Evolutionary conservation across 2,797 vertebrate species (phyloP).

Genomic region (Oophaga sylvatica): DNA sequence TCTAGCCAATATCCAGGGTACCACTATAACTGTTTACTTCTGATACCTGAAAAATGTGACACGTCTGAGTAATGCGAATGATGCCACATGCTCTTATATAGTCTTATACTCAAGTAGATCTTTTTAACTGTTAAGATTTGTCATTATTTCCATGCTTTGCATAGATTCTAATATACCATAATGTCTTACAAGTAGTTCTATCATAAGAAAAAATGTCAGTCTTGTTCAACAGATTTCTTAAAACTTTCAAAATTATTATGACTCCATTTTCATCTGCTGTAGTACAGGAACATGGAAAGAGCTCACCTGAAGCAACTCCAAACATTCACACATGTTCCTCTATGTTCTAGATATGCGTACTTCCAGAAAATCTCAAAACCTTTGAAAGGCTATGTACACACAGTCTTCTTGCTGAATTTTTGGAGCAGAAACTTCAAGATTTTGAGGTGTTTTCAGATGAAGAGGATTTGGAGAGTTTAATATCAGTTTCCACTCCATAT

Average conservation of each 20-base stretch:
- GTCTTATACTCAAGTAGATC: not conserved
- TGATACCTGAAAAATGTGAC: slow-evolving; percentile 8
- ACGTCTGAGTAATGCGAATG: not conserved
- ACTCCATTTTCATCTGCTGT: not conserved
- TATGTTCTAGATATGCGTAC: not conserved
- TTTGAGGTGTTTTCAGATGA: no score
- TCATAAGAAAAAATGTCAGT: not conserved
- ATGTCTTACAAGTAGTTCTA: not conserved
- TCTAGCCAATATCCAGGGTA: slow-evolving; percentile 6
- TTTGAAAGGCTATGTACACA: not conserved
- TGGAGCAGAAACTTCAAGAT: no score
- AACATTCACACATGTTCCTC: not conserved
- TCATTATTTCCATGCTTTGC: not conserved
- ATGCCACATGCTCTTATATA: not conserved
- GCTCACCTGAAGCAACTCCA: not conserved
- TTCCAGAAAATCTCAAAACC: not conserved
- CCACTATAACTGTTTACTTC: slow-evolving; percentile 9
- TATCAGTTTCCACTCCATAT: no score
- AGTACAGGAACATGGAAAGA: not conserved
- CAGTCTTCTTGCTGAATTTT: no score
- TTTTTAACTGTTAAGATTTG: not conserved
- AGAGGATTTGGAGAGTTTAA: no score
- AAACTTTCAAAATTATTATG: not conserved
- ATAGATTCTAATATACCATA: not conserved
- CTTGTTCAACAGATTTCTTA: not conserved